Conservation (phyloP, 2,113 vertebrate genomes). For the Gymnocephalus cernua region DNA sequence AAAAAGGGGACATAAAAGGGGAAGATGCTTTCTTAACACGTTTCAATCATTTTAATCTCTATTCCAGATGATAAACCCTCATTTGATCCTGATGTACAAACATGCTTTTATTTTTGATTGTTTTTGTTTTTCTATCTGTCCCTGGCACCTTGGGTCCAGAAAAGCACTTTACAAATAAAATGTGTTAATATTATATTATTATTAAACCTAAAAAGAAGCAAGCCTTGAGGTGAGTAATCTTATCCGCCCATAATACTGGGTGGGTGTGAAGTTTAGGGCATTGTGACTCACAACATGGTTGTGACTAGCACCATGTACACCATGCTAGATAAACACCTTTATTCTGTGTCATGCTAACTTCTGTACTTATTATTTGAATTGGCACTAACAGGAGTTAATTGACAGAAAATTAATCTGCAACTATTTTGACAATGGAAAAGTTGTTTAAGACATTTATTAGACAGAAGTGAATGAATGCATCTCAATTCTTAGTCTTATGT, state of each 20-base stretch:
- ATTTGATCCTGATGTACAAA: background rate
- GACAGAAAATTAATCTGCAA: background rate
- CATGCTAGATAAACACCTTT: background rate
- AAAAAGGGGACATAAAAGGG: background rate
- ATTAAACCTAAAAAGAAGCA: slow-evolving; percentile 1
- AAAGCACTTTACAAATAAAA: too few species aligned
- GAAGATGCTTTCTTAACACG: background rate
- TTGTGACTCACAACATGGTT: slow-evolving; percentile 48
- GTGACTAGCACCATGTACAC: slow-evolving; percentile 20
- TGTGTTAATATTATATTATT: too few species aligned
- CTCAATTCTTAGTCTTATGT: background rate
- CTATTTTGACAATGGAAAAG: background rate
- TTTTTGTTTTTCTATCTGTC: too few species aligned
- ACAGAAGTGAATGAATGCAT: background rate
- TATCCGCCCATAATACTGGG: slow-evolving; percentile 31
- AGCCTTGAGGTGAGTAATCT: slow-evolving; percentile 37
- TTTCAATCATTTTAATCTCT: background rate
- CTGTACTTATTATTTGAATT: background rate
- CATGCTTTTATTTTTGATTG: too few species aligned
- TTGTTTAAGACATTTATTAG: background rate
- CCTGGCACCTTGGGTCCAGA: too few species aligned
- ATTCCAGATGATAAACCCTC: background rate
- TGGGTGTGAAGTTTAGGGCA: slow-evolving; percentile 21
- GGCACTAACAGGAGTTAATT: accelerated
- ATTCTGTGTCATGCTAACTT: too few species aligned